phyloP scores from a whole-genome alignment of 2,888 invertebrate genomes.

The Dryococelus australis region DNA sequence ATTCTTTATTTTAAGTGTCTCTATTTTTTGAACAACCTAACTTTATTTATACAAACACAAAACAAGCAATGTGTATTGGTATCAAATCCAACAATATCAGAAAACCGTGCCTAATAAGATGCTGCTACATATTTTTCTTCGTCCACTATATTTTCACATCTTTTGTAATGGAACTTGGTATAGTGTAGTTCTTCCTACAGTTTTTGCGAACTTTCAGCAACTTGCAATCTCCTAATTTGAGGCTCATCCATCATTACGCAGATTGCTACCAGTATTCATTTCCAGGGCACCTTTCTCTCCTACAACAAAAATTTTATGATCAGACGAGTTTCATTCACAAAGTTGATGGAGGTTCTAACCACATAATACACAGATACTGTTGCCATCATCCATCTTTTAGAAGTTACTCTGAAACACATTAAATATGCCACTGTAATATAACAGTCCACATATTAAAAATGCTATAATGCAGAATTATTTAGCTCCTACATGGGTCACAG shows the following conservation, averaged over 20 bases:
- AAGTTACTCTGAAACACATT: too few relatives aligned
- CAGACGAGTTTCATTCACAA: neutral
- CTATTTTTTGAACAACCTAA: too few relatives aligned
- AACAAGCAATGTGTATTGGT: conserved; percentile 26
- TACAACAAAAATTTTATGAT: neutral
- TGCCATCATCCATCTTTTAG: neutral
- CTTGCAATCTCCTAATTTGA: neutral
- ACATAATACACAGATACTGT: neutral
- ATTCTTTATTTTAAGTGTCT: too few relatives aligned
- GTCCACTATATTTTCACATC: neutral
- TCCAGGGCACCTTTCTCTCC: neutral
- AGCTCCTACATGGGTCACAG: too few relatives aligned
- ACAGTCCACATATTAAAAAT: too few relatives aligned
- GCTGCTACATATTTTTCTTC: neutral
- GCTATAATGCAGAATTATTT: too few relatives aligned
- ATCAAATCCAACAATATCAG: conserved; percentile 17
- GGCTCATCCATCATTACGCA: neutral
- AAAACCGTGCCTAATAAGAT: conserved; percentile 16
- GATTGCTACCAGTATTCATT: neutral
- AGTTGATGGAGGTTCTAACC: neutral
- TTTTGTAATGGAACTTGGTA: neutral
- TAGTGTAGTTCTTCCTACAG: neutral
- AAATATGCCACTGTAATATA: too few relatives aligned
- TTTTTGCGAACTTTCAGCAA: neutral
- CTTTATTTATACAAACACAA: neutral